A percentile compares a stretch with the other conserved stretches of the same genome.
Evolutionary conservation across 2,797 vertebrate species (phyloP).

Genomic region (Artibeus lituratus): DNA sequence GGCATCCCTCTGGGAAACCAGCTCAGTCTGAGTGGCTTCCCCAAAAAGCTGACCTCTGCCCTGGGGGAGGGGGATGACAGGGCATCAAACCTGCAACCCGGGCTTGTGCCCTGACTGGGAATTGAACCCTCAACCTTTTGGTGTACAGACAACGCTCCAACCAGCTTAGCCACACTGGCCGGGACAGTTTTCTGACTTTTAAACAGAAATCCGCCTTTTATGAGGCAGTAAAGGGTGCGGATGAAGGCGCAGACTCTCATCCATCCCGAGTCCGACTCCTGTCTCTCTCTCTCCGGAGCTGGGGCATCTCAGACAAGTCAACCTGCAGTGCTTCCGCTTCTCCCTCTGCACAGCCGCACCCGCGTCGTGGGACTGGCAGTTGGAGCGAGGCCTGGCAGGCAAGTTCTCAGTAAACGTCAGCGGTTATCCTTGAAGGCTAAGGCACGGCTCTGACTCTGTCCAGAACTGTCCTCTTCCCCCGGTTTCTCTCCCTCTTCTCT

Average conservation of each 20-base stretch:
- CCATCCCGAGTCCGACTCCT: neutral
- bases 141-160: too few species aligned
- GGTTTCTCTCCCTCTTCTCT: neutral
- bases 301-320: neutral
- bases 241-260: too few species aligned
- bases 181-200: neutral
- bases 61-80: accelerated
- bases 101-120: too few species aligned
- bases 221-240: neutral
- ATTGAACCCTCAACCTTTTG: too few species aligned
- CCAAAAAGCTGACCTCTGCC: neutral
- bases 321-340: neutral
- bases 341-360: neutral
- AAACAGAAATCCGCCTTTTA: neutral
- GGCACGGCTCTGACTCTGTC: neutral
- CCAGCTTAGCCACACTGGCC: too few species aligned
- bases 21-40: neutral
- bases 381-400: neutral
- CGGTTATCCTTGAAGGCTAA: neutral
- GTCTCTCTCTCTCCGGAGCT: neutral
- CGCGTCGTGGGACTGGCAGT: neutral
- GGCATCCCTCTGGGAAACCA: neutral
- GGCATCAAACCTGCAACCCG: too few species aligned
- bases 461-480: neutral
- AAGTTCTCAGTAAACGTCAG: neutral